Evolutionary conservation across 1,140 invertebrate species (phyloP).

Genomic region (Sipha flava): DNA sequence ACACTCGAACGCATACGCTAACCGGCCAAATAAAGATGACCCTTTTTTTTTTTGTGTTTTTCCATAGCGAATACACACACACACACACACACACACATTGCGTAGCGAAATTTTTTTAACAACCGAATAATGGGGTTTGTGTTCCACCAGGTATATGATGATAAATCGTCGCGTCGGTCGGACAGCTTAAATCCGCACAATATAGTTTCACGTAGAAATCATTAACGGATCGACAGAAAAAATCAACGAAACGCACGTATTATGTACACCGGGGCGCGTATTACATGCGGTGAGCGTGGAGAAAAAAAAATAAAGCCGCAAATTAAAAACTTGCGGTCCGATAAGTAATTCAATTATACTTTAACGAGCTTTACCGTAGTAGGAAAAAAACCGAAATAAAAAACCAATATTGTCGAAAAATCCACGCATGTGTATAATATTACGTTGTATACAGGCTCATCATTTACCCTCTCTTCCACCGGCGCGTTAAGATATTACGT

Average conservation of each 20-base stretch:
- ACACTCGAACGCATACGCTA: too few species aligned
- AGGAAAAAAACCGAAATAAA: background rate
- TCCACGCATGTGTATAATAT: background rate
- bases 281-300: too few species aligned
- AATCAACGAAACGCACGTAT: background rate
- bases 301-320: background rate
- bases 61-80: too few species aligned
- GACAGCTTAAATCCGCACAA: slow-evolving; percentile 18
- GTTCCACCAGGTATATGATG: slow-evolving; percentile 2
- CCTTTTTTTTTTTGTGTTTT: background rate
- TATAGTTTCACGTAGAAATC: background rate
- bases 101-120: background rate
- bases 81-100: too few species aligned
- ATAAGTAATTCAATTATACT: slow-evolving; percentile 27
- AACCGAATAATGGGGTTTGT: background rate
- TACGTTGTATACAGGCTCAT: too few species aligned
- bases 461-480: background rate
- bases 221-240: background rate
- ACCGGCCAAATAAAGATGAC: background rate
- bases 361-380: slow-evolving; percentile 27
- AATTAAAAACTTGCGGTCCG: slow-evolving; percentile 25
- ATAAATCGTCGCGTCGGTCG: slow-evolving; percentile 3
- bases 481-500: background rate
- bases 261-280: too few species aligned
- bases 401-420: background rate